Evolutionary conservation across 2,113 vertebrate genomes (phyloP).

Genomic region (Pongo pygmaeus): DNA sequence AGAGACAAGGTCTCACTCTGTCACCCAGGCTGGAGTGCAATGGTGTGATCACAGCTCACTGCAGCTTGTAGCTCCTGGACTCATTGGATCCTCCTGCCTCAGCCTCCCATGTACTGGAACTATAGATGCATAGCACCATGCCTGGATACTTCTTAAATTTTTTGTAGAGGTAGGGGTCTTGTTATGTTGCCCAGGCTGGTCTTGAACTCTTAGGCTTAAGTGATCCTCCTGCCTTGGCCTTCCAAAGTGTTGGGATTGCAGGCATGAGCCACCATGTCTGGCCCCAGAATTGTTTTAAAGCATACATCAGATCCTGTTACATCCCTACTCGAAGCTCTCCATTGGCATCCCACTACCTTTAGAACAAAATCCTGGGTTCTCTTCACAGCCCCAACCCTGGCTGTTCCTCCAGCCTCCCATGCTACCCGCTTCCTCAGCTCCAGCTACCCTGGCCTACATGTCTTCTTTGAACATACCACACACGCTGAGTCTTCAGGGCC

Average conservation of each 20-base stretch:
- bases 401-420: not conserved
- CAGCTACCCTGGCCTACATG: not conserved
- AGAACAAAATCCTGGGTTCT: not conserved
- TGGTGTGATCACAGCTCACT: not conserved
- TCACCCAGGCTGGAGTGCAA: not conserved
- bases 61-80: not conserved
- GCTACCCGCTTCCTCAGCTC: not conserved
- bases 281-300: not conserved
- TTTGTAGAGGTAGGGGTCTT: not conserved
- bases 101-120: not conserved
- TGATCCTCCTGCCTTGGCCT: not conserved
- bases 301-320: not conserved
- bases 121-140: not conserved
- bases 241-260: not conserved
- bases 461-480: not conserved
- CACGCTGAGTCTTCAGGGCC: not conserved
- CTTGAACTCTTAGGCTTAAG: not conserved
- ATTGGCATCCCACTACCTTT: not conserved
- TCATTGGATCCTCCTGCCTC: not conserved
- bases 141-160: not conserved
- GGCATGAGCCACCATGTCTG: not conserved
- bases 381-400: not conserved
- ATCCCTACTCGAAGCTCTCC: not conserved
- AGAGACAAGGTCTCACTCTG: not conserved
- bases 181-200: not conserved